Evolutionary conservation across 2,888 invertebrate genomes (phyloP), one percentile per base, ranked within the genome.

Genomic region (Bimastos eiseni): DNA sequence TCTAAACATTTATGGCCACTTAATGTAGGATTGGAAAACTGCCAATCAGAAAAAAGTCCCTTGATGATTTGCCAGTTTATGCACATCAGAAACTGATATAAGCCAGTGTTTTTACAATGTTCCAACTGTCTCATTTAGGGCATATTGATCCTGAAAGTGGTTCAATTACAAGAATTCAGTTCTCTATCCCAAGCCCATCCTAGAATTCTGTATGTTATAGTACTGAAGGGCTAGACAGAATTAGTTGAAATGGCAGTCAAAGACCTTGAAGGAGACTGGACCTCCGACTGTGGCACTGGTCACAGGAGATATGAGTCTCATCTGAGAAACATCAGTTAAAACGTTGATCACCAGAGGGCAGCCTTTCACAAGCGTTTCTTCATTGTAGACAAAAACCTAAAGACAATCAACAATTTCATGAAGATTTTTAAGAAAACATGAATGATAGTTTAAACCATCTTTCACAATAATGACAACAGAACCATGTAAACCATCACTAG

Each of bases 311-410:
- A 83, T 37, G 21, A 91, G 86, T 30, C 49, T 83, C 34, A 91
- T 86, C 44, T 89, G 49, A 21, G 89, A 38, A 17, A 37, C 70
- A 37, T 91, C 92, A 37, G 88, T 83, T 36, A 83, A 86, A 41
- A 92, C 91, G 33, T 49, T 70, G 34, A 92, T 44, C 30, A 88
- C 55, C 86, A 88, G 38, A 21, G 91, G 92, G 41, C 90, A 89
- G 13, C 91, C 91, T 36, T 91, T 90, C 19, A 92, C 90, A 15
- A 91, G 44, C 41, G 90, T 89, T 19, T 91, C 92, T 89, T 89
- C 37, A 84, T 92, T 91, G 89, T 92, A 92, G 41, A 92, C 91
- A 30, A 88, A 89, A 41, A 92, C 90, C 92, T 92, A 90, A 86
- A 34, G 34, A 34, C 15, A 86, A n/a, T 6, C 70, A 70, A 70